These are phyloP conservation scores for Psittacara wagleri DNA, from an alignment of 2,113 vertebrate genomes.

Conservation along the genomic window DNA sequence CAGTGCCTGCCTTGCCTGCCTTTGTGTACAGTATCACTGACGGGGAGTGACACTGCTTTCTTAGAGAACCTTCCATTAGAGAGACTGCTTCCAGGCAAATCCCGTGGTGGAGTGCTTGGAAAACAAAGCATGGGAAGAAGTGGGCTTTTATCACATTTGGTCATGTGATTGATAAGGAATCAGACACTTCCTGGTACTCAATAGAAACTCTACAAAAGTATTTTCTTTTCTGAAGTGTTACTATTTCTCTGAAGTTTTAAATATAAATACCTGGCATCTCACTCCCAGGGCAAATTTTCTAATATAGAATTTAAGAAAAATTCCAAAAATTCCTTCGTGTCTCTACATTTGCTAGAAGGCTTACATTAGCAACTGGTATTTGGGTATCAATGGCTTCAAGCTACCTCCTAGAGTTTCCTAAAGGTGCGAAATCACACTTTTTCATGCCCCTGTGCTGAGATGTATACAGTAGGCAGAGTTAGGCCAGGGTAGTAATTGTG, in stretches of 20 bases:
- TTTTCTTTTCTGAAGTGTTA: not conserved
- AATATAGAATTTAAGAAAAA: not conserved
- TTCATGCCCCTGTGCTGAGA: not conserved
- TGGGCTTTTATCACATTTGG: conserved; percentile 17
- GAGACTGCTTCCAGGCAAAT: conserved; percentile 22
- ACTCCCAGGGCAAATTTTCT: not conserved
- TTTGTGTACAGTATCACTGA: conserved; percentile 29
- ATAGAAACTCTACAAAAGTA: not conserved
- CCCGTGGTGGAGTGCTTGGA: not conserved
- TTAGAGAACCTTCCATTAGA: conserved; percentile 47
- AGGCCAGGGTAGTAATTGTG: not conserved
- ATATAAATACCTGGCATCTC: not conserved
- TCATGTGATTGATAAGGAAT: not conserved
- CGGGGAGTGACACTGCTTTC: conserved; percentile 21
- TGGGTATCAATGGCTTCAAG: not conserved
- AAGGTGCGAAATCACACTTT: not conserved
- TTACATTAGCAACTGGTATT: not conserved
- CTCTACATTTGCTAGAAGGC: not conserved
- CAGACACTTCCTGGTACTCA: not conserved
- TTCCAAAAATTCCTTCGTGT: accelerated
- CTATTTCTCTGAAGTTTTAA: not conserved
- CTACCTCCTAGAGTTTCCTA: not conserved
- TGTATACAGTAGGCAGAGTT: not conserved
- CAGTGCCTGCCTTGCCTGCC: not conserved
- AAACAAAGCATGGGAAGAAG: conserved; percentile 12